Percentiles rank a stretch among this genome's conserved stretches.
phyloP scores from a whole-genome alignment of 2,113 vertebrate species.

The Pedetes capensis region DNA sequence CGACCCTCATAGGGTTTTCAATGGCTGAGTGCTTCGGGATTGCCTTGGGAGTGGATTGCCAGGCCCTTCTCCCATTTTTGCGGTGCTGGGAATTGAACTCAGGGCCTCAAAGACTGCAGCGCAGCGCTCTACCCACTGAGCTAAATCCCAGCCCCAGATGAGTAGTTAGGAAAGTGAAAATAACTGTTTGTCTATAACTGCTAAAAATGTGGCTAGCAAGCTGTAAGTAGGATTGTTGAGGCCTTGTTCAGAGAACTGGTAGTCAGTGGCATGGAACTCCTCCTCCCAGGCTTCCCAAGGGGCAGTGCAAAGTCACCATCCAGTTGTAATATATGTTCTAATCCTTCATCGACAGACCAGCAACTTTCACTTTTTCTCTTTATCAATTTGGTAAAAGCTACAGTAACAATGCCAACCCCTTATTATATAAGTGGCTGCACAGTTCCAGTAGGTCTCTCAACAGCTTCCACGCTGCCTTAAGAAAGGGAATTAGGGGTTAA shows the following conservation, averaged over 20 bases:
- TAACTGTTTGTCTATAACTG: background rate
- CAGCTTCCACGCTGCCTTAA: no score
- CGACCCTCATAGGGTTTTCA: no score
- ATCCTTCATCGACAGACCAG: background rate
- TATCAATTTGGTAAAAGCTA: background rate
- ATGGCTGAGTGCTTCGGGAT: no score
- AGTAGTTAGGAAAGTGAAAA: background rate
- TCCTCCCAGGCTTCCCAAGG: background rate
- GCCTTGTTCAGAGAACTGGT: background rate
- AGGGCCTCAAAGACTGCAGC: no score
- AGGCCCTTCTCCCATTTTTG: no score
- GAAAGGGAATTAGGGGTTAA: background rate
- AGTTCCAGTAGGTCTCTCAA: background rate
- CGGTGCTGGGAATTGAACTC: no score
- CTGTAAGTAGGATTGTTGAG: background rate
- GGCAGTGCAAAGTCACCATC: background rate
- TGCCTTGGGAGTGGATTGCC: no score
- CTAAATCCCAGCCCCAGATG: no score
- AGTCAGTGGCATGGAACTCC: background rate
- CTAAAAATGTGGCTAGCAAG: background rate
- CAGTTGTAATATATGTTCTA: background rate
- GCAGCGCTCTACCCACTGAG: no score
- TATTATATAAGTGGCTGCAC: background rate
- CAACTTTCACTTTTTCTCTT: background rate
- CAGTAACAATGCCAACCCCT: background rate